Percentiles rank a stretch among this genome's conserved stretches.
Evolutionary conservation across 2,888 invertebrate species (phyloP).

Genomic region (Thyatira batis): DNA sequence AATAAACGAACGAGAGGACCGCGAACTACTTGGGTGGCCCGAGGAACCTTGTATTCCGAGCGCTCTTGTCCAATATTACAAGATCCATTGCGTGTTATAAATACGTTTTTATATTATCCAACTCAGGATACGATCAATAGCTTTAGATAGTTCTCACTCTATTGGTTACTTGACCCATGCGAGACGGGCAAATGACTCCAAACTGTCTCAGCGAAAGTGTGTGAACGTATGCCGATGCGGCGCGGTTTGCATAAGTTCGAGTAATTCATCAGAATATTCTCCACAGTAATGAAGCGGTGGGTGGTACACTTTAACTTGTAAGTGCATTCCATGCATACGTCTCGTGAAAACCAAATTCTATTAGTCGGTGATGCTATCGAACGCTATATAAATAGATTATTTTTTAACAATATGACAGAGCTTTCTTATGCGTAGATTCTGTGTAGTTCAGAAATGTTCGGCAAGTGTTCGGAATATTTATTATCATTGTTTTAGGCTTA

Average conservation of each 20-base stretch:
- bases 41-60: slow-evolving; percentile 39
- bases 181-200: slow-evolving; percentile 53
- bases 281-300: slow-evolving; percentile 59
- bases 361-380: background rate
- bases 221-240: slow-evolving; percentile 50
- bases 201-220: slow-evolving; percentile 79
- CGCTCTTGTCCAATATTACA: slow-evolving; percentile 47
- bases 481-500: slow-evolving; percentile 30
- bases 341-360: slow-evolving; percentile 33
- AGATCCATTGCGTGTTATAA: slow-evolving; percentile 35
- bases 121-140: slow-evolving; percentile 16
- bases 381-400: background rate
- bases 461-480: slow-evolving; percentile 19
- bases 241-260: slow-evolving; percentile 69
- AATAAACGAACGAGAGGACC: slow-evolving; percentile 54
- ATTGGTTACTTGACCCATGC: slow-evolving; percentile 40
- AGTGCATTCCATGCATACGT: slow-evolving; percentile 47
- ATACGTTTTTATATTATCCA: background rate
- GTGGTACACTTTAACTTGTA: slow-evolving; percentile 54
- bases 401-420: background rate
- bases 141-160: slow-evolving; percentile 35
- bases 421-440: background rate
- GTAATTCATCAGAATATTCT: slow-evolving; percentile 64
- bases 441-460: background rate
- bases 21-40: slow-evolving; percentile 70